phyloP scores from a whole-genome alignment of 2,113 vertebrate genomes.

The Thunnus thynnus region DNA sequence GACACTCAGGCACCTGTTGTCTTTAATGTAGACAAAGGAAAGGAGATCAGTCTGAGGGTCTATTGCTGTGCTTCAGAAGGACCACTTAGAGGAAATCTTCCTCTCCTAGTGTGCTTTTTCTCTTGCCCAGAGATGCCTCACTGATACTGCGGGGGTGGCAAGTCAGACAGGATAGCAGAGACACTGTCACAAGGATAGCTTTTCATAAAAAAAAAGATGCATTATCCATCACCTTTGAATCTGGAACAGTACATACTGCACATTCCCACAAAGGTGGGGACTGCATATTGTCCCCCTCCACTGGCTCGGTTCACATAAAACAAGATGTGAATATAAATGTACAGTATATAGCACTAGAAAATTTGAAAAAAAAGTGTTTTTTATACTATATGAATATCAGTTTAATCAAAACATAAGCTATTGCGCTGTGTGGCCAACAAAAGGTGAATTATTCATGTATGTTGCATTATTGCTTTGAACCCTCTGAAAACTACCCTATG shows the following conservation, averaged over 20 bases:
- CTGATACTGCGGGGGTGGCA: slow-evolving; percentile 43
- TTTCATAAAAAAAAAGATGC: slow-evolving; percentile 48
- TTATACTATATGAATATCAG: neutral
- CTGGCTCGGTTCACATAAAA: slow-evolving; percentile 9
- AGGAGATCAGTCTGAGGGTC: slow-evolving; percentile 11
- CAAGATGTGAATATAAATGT: slow-evolving; percentile 21
- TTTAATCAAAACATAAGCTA: neutral
- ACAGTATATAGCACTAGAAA: neutral
- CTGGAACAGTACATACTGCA: slow-evolving; percentile 31
- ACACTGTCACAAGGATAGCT: slow-evolving; percentile 36
- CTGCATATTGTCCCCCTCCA: slow-evolving; percentile 36
- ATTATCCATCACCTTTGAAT: slow-evolving; percentile 50
- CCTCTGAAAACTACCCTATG: neutral
- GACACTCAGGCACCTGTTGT: slow-evolving; percentile 10
- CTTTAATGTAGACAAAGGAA: neutral
- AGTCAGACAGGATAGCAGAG: slow-evolving; percentile 35
- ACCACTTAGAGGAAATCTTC: slow-evolving; percentile 25
- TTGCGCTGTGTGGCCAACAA: neutral
- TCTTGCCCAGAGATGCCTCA: slow-evolving; percentile 28
- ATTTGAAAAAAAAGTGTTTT: neutral
- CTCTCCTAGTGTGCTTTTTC: slow-evolving; percentile 1
- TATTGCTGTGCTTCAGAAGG: slow-evolving; percentile 14
- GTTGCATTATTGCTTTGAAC: neutral
- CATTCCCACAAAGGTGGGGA: slow-evolving; percentile 6
- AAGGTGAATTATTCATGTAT: slow-evolving; percentile 11